These are phyloP conservation scores for Diabrotica balteata DNA, from an alignment of 2,888 invertebrate species.

Conservation along the genomic window DNA sequence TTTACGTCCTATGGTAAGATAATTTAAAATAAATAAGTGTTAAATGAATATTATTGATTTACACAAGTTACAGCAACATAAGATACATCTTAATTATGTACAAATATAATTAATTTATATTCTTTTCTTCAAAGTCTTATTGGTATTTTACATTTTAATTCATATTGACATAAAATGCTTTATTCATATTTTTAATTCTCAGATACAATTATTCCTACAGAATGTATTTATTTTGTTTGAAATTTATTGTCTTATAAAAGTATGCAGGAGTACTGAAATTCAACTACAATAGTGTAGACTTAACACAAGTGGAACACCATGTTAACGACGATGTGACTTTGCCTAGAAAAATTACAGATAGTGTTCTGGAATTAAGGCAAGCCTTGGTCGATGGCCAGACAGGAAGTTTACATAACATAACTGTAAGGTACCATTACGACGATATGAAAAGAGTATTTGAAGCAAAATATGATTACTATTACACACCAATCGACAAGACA, in stretches of 20 bases:
- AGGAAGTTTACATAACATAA: constrained; percentile 71
- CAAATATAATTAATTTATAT: too few species aligned
- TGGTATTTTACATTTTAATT: too few species aligned
- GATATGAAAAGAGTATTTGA: constrained; percentile 82
- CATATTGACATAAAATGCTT: too few species aligned
- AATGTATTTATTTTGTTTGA: constrained; percentile 1
- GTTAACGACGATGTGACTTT: constrained; percentile 60
- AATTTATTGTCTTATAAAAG: constrained; percentile 26
- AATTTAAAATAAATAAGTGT: not conserved
- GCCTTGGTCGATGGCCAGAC: constrained; percentile 75
- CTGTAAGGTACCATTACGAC: constrained; percentile 84
- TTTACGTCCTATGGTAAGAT: constrained; percentile 83
- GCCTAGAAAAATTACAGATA: constrained; percentile 70
- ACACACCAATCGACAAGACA: constrained; percentile 81
- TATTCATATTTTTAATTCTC: too few species aligned
- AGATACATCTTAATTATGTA: too few species aligned
- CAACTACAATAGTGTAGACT: constrained; percentile 95
- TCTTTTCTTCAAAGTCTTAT: too few species aligned
- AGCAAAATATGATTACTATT: constrained; percentile 84
- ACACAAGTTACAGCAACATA: too few species aligned
- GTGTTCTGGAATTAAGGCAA: constrained; percentile 68
- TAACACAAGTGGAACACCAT: constrained; percentile 92
- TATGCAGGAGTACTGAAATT: constrained; percentile 46
- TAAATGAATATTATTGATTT: too few species aligned
- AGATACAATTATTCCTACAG: not conserved